These are phyloP conservation scores for Tenthredo notha DNA, from an alignment of 2,888 invertebrate genomes.

Conservation along the genomic window DNA sequence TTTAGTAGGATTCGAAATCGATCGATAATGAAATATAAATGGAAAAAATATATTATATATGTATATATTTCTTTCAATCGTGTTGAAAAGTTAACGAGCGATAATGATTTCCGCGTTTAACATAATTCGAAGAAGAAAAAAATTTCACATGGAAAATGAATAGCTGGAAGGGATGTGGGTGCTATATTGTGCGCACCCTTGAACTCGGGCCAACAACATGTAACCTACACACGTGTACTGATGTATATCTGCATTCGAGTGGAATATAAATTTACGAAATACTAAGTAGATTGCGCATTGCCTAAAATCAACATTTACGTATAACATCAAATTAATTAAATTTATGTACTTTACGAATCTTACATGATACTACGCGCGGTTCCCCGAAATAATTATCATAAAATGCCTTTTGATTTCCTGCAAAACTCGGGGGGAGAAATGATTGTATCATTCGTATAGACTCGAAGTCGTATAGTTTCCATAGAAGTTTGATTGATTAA, in stretches of 20 bases:
- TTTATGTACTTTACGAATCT: neutral
- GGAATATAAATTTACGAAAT: neutral
- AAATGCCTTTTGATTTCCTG: neutral
- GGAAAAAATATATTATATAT: neutral
- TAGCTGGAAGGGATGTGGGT: constrained; percentile 10
- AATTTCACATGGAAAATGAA: neutral
- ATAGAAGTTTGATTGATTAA: neutral
- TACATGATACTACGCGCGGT: neutral
- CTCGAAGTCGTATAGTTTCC: neutral
- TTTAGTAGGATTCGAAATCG: neutral
- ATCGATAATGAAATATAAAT: neutral
- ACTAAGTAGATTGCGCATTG: neutral
- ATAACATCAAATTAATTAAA: neutral
- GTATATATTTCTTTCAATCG: neutral
- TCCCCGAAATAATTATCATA: neutral
- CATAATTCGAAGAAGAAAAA: neutral
- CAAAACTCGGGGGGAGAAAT: neutral
- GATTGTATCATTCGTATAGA: neutral
- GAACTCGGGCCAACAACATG: constrained; percentile 31
- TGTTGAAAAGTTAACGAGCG: neutral
- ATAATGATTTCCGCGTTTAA: neutral
- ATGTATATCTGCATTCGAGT: neutral
- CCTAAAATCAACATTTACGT: constrained; percentile 32
- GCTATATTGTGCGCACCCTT: constrained; percentile 36
- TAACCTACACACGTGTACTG: neutral